Evolutionary conservation across 2,113 vertebrate genomes (phyloP), one percentile per base, ranked within the genome.

Genomic region (Neodontobutis hainanensis): DNA sequence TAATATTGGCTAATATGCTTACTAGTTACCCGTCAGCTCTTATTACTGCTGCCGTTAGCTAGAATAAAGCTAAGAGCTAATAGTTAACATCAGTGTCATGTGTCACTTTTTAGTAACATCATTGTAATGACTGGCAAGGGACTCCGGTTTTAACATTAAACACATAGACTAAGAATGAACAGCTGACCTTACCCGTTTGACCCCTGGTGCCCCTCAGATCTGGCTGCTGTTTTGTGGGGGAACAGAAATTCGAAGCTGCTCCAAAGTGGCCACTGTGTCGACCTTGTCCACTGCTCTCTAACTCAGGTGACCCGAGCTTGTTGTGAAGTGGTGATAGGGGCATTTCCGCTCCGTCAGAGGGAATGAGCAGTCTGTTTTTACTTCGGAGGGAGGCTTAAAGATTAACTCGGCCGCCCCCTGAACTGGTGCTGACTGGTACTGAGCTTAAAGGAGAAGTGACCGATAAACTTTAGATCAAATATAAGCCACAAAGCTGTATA

Each of bases 391-490:
- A 63, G 77, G 87, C 64, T 90, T 89, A 92, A 89, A 85, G 67
- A 92, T 92, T 92, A 91, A 83, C 88, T 73, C 60, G 69, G 74
- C 47, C 51, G 44, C 32, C 78, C 64, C 35, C 58, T 58, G 65
- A 52, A 61, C 70, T 73, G 73, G 27, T 59, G 74, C 74, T 75
- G 62, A 70, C 79, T 78, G 75, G 75, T 55, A 83, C 73, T 4
- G 72, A 9, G 42, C 65, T 59, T 86, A 83, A 85, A 11, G 56
- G 66, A 32, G 8, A 34, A 45, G 56, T 4, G 11, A 48, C 42
- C 51, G 69, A 59, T 50, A 70, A 56, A 53, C 63, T 71, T 56
- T 70, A 8, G 38, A 8, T 40, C 38, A 40, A 40, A 40, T 4
- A 40, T 6, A 4, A 27, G 19, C 19, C 19, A 27, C 19, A 27